These are phyloP conservation scores for Sebastolobus altivelis DNA, from an alignment of 2,797 vertebrate genomes.

Conservation along the genomic window DNA sequence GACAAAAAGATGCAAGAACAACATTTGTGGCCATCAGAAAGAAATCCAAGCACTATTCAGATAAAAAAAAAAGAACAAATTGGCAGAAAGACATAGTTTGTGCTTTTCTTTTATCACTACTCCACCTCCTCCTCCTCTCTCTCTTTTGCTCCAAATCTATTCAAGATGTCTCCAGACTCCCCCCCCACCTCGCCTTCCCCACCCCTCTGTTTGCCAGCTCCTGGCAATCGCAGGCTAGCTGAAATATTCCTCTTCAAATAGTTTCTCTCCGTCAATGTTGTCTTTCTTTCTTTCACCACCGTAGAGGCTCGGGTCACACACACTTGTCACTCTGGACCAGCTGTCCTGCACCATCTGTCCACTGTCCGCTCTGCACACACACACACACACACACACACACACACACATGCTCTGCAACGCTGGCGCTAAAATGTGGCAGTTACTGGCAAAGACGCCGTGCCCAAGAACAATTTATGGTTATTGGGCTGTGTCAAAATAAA, in stretches of 20 bases:
- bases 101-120: constrained; percentile 69
- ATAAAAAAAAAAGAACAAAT: constrained; percentile 69
- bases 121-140: constrained; percentile 62
- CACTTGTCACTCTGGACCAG: constrained; percentile 86
- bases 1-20: constrained; percentile 68
- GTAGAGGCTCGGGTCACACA: constrained; percentile 82
- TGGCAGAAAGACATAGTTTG: constrained; percentile 73
- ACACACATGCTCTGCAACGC: constrained; percentile 44
- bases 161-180: constrained; percentile 74
- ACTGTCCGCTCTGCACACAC: constrained; percentile 65
- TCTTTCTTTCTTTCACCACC: constrained; percentile 87
- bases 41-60: constrained; percentile 62
- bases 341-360: constrained; percentile 87
- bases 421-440: constrained; percentile 60
- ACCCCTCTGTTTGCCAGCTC: constrained; percentile 76
- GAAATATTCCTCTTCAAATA: constrained; percentile 89
- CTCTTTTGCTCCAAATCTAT: constrained; percentile 72
- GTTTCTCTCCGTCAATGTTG: constrained; percentile 87
- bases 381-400: constrained; percentile 34
- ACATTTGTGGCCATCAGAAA: constrained; percentile 69
- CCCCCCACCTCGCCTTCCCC: constrained; percentile 21
- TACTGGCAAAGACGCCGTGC: constrained; percentile 55
- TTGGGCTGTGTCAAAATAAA: constrained; percentile 76
- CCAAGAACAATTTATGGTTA: constrained; percentile 70
- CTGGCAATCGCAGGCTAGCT: constrained; percentile 75